phyloP scores from a whole-genome alignment of 2,113 vertebrate genomes.

The Struthidea cinerea region DNA sequence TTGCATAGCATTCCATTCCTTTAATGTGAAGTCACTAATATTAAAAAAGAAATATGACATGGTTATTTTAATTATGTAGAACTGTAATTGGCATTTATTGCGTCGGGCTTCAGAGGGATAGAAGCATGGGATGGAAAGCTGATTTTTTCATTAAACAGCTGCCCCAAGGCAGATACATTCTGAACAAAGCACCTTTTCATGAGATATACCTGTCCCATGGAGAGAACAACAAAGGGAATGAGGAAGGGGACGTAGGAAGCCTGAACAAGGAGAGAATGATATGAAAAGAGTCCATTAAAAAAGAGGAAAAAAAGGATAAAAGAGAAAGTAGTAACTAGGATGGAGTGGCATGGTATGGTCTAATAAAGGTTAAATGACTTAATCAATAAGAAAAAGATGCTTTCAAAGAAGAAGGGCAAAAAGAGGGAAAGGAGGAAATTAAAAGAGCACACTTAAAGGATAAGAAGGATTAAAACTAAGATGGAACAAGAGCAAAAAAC shows the following conservation, averaged over 20 bases:
- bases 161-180: slow-evolving; percentile 42
- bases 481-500: neutral
- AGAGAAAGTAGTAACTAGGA: slow-evolving; percentile 1
- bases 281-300: slow-evolving; percentile 25
- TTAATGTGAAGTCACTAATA: slow-evolving; percentile 1
- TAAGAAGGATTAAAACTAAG: slow-evolving; percentile 2
- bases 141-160: slow-evolving; percentile 55
- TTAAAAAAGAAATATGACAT: slow-evolving; percentile 19
- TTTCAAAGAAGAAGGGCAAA: neutral
- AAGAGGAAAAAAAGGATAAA: neutral
- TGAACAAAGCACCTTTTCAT: slow-evolving; percentile 58
- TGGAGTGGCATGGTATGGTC: neutral
- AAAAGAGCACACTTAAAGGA: neutral
- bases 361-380: slow-evolving; percentile 24
- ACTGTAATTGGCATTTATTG: slow-evolving; percentile 54
- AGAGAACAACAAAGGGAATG: slow-evolving; percentile 42
- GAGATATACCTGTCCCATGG: slow-evolving; percentile 45
- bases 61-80: slow-evolving; percentile 56
- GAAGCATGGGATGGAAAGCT: slow-evolving; percentile 29
- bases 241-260: neutral
- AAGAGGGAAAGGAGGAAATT: neutral
- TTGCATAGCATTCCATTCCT: neutral
- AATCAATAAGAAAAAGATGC: neutral
- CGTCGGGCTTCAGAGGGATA: slow-evolving; percentile 1
- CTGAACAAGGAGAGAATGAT: neutral